A percentile compares a stretch with the other conserved stretches of the same genome.
These are phyloP conservation scores for Eidolon helvum DNA, from an alignment of 2,113 vertebrate species.

Conservation along the genomic window DNA sequence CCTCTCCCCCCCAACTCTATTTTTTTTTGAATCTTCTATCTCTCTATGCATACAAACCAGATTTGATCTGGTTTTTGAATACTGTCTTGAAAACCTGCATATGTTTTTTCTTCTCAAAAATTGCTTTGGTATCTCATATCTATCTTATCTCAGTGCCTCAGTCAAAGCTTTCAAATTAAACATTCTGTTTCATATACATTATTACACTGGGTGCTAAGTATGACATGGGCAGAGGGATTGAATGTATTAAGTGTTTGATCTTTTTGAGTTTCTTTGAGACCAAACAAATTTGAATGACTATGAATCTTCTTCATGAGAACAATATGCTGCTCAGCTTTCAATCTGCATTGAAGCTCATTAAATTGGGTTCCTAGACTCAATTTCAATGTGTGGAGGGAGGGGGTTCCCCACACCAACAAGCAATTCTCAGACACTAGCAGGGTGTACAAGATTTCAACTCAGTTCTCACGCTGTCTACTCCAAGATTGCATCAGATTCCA, in stretches of 20 bases:
- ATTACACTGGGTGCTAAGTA: not conserved
- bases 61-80: conserved; percentile 31
- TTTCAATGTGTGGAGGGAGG: not conserved
- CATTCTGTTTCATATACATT: conserved; percentile 49
- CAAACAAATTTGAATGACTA: not conserved
- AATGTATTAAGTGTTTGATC: not conserved
- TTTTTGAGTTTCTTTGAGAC: not conserved
- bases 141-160: conserved; percentile 16
- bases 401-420: not conserved
- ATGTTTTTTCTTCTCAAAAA: not conserved
- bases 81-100: conserved; percentile 7
- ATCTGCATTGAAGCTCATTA: not conserved
- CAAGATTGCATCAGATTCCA: too few species aligned
- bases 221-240: not conserved
- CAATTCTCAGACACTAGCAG: not conserved
- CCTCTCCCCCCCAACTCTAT: not conserved
- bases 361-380: not conserved
- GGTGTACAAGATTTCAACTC: not conserved
- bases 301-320: conserved; percentile 13
- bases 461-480: not conserved
- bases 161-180: conserved; percentile 50
- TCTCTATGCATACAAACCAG: not conserved
- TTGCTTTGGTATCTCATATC: not conserved
- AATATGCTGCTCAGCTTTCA: conserved; percentile 3
- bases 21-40: not conserved